Conservation (phyloP, 1,140 invertebrate species). For the Palaemon carinicauda region DNA sequence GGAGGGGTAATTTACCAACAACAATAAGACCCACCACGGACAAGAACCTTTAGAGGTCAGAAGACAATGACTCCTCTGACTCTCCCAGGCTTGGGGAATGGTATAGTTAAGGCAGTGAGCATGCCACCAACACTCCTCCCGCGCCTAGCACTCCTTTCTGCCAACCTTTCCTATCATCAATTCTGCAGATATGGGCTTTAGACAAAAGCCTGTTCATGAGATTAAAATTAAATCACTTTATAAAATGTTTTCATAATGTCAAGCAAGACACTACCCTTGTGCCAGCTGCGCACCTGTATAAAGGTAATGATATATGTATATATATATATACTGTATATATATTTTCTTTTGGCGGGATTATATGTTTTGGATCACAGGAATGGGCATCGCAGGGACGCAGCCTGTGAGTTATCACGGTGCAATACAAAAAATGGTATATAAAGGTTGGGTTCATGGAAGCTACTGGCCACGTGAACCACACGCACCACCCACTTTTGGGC, state of each 20-base stretch:
- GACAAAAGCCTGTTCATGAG: not conserved
- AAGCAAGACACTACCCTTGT: conserved; percentile 10
- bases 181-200: not conserved
- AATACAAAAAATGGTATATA: conserved; percentile 46
- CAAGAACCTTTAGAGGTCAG: conserved; percentile 22
- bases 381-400: not conserved
- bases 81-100: conserved; percentile 40
- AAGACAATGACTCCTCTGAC: not conserved
- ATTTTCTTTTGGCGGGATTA: too few species aligned
- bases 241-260: conserved; percentile 34
- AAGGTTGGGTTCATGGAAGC: conserved; percentile 49
- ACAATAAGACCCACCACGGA: conserved; percentile 21
- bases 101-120: conserved; percentile 54
- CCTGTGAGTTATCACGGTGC: conserved; percentile 23
- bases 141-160: conserved; percentile 2
- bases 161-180: conserved; percentile 11
- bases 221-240: not conserved
- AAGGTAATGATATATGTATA: not conserved
- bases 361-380: not conserved
- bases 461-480: conserved; percentile 42
- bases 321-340: too few species aligned
- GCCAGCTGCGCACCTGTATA: not conserved
- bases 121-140: conserved; percentile 44
- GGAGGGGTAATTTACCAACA: conserved; percentile 21
- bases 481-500: conserved; percentile 25